A percentile compares a stretch with the other conserved stretches of the same genome.
These are phyloP conservation scores for Lamprologus ornatipinnis DNA, from an alignment of 2,113 vertebrate genomes.

Conservation along the genomic window DNA sequence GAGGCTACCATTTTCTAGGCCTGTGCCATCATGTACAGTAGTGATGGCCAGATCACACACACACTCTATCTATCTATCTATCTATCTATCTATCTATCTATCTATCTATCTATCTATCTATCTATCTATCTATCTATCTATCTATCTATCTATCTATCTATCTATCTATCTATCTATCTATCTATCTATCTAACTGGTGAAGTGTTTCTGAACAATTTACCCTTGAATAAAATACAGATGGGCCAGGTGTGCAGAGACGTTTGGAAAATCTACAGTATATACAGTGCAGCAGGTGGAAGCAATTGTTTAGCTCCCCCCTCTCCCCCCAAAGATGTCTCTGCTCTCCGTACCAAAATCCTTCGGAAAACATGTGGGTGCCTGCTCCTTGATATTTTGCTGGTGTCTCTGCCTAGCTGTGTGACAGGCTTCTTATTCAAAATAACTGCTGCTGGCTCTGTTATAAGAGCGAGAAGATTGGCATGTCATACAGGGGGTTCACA, in stretches of 20 bases:
- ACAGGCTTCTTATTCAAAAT: constrained; percentile 46
- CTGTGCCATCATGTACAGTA: background rate
- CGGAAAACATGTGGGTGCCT: constrained; percentile 14
- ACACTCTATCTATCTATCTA: background rate
- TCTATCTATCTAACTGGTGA: background rate
- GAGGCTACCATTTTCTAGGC: background rate
- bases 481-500: constrained; percentile 34
- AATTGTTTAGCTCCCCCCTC: background rate
- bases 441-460: constrained; percentile 23
- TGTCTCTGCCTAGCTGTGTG: constrained; percentile 19
- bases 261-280: background rate
- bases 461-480: constrained; percentile 24
- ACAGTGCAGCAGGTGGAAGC: background rate
- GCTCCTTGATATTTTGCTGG: constrained; percentile 41
- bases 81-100: background rate
- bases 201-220: background rate
- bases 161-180: background rate
- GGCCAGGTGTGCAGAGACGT: background rate
- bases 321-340: background rate
- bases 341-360: background rate
- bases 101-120: background rate
- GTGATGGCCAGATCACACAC: background rate
- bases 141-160: background rate
- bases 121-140: background rate
- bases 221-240: background rate